Conservation (phyloP, 2,113 vertebrate species). For the Thamnaconus septentrionalis region DNA sequence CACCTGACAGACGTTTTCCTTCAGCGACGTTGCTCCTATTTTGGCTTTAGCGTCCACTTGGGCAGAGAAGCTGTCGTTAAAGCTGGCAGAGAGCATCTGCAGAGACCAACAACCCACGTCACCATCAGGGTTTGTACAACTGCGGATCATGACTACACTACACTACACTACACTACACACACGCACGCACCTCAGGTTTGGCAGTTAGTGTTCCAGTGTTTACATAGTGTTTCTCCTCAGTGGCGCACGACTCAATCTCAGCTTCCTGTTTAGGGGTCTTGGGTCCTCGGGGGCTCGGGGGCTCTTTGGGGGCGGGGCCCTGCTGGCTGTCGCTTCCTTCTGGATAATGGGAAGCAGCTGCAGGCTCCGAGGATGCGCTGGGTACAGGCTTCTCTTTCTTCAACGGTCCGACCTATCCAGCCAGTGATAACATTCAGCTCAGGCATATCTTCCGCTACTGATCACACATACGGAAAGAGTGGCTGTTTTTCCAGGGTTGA, state of each 20-base stretch:
- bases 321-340: constrained; percentile 12
- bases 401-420: constrained; percentile 44
- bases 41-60: constrained; percentile 83
- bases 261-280: constrained; percentile 48
- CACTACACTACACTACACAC: no score
- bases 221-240: constrained; percentile 36
- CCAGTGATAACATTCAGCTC: not conserved
- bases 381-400: constrained; percentile 54
- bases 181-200: constrained; percentile 64
- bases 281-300: constrained; percentile 23
- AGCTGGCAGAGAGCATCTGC: constrained; percentile 47
- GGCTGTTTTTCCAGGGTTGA: not conserved
- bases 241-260: constrained; percentile 40
- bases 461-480: not conserved
- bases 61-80: constrained; percentile 65
- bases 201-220: constrained; percentile 54
- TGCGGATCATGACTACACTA: no score
- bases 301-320: constrained; percentile 10
- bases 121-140: no score
- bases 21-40: constrained; percentile 87
- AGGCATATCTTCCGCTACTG: not conserved
- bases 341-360: constrained; percentile 9
- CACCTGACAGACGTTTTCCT: constrained; percentile 99
- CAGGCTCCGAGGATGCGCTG: constrained; percentile 26
- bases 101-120: not conserved